Base-by-base conservation (phyloP, 2,113 vertebrate species). In the Phalacrocorax aristotelis region DNA sequence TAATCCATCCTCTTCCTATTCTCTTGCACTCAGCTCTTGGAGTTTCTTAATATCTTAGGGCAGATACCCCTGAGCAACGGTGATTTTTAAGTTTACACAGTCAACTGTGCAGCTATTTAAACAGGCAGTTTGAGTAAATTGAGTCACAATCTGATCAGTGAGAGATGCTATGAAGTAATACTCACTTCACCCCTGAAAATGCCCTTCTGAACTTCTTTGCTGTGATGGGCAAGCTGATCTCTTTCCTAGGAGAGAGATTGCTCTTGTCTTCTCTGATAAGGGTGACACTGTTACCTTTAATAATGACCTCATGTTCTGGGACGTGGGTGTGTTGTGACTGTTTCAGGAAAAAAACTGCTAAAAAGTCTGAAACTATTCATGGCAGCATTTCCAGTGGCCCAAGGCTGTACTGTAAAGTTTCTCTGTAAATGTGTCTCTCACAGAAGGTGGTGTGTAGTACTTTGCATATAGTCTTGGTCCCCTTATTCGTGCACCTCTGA, bases 401-500 rank as follows among this genome's bases (percentile, higher is more conserved):
- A 9, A n/a, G 51, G 23, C 23, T 34, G 26, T 11, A 7, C 27
- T 32, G 13, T 27, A 3, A 20, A 20, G 27, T 19, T n/a, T 10
- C 3, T 29, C 8, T 30, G 27, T 40, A 36, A 27, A 9, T 5
- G 7, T 32, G 1, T 32, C 5, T 44, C 23, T 40, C 4, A 0
- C 8, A 4, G 26, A 27, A 76, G 51, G 20, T 9, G 30, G 7
- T 18, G 34, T 23, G 22, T 17, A 7, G 23, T 23, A 40, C 4
- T 49, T 27, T 0, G 15, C 20, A 6, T 14, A 6, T 5, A 10
- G 3, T 23, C 64, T 25, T 10, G 19, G 36, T 25, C 40, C 27
- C 3, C 20, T 4, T 25, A 5, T 29, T 75, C 16, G 26, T 60
- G 14, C 13, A n/a, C 5, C 16, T 44, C 23, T 0, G 4, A 3